These are phyloP conservation scores for Gadopsis bispinosus DNA, from an alignment of 2,797 vertebrate genomes.

Conservation along the genomic window DNA sequence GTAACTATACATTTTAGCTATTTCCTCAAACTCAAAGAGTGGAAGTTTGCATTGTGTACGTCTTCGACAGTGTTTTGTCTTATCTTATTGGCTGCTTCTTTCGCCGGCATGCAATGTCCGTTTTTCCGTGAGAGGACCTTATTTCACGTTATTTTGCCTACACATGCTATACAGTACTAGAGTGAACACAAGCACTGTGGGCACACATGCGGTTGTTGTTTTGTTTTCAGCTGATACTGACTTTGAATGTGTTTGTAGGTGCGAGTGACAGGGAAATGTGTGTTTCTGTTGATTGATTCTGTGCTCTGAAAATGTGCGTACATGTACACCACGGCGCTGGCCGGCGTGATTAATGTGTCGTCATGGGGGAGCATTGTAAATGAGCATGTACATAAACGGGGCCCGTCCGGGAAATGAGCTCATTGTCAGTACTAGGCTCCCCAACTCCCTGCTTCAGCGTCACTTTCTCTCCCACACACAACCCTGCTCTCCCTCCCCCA, in stretches of 20 bases:
- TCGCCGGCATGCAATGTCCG: not conserved
- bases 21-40: not conserved
- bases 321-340: slow-evolving; percentile 26
- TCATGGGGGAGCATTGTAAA: slow-evolving; percentile 44
- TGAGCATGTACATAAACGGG: slow-evolving; percentile 13
- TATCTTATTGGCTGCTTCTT: not conserved
- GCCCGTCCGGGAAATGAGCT: slow-evolving; percentile 58
- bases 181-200: slow-evolving; percentile 13
- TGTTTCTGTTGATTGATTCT: slow-evolving; percentile 20
- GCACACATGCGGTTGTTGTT: not conserved
- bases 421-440: slow-evolving; percentile 38
- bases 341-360: slow-evolving; percentile 38
- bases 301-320: slow-evolving; percentile 7
- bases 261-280: not conserved
- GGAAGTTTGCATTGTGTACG: not conserved
- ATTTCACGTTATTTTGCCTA: slow-evolving; percentile 27
- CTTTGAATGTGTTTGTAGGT: not conserved
- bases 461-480: slow-evolving; percentile 14
- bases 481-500: slow-evolving; percentile 19
- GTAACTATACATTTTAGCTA: not conserved
- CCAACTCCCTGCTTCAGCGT: slow-evolving; percentile 27
- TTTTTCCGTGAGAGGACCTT: not conserved
- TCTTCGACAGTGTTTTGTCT: not conserved
- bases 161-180: not conserved
- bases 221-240: not conserved